These are phyloP conservation scores for Andricus grossulariae DNA, from an alignment of 1,140 invertebrate genomes.

Conservation along the genomic window DNA sequence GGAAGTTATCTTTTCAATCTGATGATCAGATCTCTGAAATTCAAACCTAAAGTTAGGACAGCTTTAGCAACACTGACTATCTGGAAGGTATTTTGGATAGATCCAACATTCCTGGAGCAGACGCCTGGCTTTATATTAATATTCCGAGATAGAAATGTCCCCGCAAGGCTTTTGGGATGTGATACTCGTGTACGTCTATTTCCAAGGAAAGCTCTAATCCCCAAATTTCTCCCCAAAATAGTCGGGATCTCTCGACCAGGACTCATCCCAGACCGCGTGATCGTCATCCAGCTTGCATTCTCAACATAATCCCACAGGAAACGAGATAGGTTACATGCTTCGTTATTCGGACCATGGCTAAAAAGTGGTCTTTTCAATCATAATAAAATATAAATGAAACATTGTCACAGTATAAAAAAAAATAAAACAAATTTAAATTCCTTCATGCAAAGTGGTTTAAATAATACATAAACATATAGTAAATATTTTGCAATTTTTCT, in stretches of 20 bases:
- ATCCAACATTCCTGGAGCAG: neutral
- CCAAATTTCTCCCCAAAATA: neutral
- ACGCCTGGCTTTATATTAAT: constrained; percentile 5
- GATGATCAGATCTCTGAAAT: neutral
- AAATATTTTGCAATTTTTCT: too few species aligned
- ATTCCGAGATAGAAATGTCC: constrained; percentile 10
- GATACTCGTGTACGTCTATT: constrained; percentile 15
- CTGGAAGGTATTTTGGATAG: too few species aligned
- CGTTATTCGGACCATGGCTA: neutral
- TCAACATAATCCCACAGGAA: neutral
- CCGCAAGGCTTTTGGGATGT: constrained; percentile 18
- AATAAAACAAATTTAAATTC: too few species aligned
- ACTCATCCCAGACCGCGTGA: constrained; percentile 4
- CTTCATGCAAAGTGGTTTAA: too few species aligned
- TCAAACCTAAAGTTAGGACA: neutral
- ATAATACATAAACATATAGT: too few species aligned
- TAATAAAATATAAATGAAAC: too few species aligned
- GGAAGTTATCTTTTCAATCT: neutral
- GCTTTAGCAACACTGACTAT: neutral
- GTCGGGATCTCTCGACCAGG: neutral
- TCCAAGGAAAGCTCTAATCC: neutral
- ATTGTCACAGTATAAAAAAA: too few species aligned
- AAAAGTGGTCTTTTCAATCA: too few species aligned
- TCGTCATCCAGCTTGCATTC: neutral
- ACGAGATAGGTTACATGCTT: neutral